These are phyloP conservation scores for Parelbella ahira DNA, from an alignment of 2,888 invertebrate genomes.

Conservation along the genomic window DNA sequence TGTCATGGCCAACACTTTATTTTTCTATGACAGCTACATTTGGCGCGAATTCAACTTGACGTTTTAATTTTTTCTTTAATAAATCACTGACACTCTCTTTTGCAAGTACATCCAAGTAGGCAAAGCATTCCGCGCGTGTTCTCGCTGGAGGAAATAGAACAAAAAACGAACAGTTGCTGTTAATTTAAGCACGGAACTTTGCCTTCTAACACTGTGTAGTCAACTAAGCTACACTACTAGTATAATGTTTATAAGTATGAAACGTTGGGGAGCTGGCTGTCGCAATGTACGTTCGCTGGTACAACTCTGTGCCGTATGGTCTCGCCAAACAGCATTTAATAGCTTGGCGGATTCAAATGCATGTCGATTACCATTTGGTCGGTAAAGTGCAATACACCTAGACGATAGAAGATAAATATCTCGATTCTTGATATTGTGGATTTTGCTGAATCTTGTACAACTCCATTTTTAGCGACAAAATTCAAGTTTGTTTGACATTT, in stretches of 20 bases:
- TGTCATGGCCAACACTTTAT: conserved; percentile 33
- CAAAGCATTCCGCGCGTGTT: conserved; percentile 9
- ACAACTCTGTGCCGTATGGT: conserved; percentile 34
- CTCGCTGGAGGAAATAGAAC: conserved; percentile 20
- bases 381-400: conserved; percentile 29
- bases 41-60: conserved; percentile 29
- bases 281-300: conserved; percentile 44
- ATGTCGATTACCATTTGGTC: conserved; percentile 46
- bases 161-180: conserved; percentile 17
- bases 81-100: conserved; percentile 13
- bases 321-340: conserved; percentile 38
- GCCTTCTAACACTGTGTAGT: conserved; percentile 63
- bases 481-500: conserved; percentile 15
- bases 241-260: conserved; percentile 73
- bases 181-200: conserved; percentile 52
- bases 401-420: conserved; percentile 20
- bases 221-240: conserved; percentile 68
- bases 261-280: conserved; percentile 61
- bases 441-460: conserved; percentile 4
- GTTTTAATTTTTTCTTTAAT: conserved; percentile 12
- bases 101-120: conserved; percentile 11
- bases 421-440: conserved; percentile 17
- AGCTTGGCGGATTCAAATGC: conserved; percentile 30
- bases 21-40: conserved; percentile 21
- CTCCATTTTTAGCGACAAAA: conserved; percentile 9